phyloP scores from a whole-genome alignment of 2,113 vertebrate species.

The Gorsachius goisagi region DNA sequence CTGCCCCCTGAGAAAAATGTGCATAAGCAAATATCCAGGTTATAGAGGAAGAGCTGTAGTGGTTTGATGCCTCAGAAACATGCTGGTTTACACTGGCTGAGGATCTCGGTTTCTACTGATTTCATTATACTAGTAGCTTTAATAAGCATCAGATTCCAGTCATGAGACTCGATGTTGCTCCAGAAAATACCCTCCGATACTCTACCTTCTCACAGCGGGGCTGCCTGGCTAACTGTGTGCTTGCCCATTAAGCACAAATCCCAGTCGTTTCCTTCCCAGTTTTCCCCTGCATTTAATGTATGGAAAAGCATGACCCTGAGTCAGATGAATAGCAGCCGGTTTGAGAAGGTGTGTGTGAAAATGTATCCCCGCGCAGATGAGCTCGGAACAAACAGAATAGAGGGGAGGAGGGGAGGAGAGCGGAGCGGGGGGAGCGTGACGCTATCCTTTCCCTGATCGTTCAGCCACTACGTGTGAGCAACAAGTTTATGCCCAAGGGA shows the following conservation, averaged over 20 bases:
- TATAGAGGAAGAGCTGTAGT: background rate
- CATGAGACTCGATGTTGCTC: conserved; percentile 23
- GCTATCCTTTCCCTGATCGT: background rate
- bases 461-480: conserved; percentile 23
- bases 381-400: conserved; percentile 59
- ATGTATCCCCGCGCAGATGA: conserved; percentile 55
- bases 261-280: conserved; percentile 17
- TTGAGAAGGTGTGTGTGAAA: conserved; percentile 63
- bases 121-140: background rate
- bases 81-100: background rate
- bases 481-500: conserved; percentile 40
- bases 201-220: background rate
- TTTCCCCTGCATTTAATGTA: conserved; percentile 40
- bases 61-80: background rate
- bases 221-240: conserved; percentile 44
- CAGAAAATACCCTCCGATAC: conserved; percentile 1
- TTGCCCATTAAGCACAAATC: conserved; percentile 55
- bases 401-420: background rate
- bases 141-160: background rate
- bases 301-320: conserved; percentile 57
- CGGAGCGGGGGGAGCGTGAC: background rate
- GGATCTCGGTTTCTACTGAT: background rate
- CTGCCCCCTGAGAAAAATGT: background rate
- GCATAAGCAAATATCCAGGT: background rate
- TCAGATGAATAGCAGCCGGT: conserved; percentile 37